Percentiles rank a stretch among this genome's conserved stretches.
phyloP scores from a whole-genome alignment of 2,113 vertebrate genomes.

The Fregetta grallaria region DNA sequence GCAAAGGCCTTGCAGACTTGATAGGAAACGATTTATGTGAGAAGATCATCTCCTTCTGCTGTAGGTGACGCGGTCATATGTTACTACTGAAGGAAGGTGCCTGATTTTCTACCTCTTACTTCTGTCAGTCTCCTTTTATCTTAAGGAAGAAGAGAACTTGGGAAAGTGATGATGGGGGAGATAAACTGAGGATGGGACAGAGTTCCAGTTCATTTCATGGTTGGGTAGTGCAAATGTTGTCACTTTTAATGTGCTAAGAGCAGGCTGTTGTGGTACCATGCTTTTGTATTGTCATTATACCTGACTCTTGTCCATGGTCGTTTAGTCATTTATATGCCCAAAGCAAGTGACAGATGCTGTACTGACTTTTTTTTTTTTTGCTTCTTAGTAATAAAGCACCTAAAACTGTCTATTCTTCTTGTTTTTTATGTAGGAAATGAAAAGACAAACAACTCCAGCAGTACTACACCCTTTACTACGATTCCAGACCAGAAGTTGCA shows the following conservation, averaged over 20 bases:
- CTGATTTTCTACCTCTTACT: background rate
- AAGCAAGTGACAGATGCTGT: background rate
- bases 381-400: background rate
- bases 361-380: background rate
- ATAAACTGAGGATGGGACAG: background rate
- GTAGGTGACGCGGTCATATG: background rate
- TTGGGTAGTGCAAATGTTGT: background rate
- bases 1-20: background rate
- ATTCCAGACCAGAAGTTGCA: rapidly evolving
- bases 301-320: background rate
- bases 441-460: background rate
- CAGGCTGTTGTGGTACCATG: background rate
- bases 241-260: background rate
- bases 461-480: rapidly evolving
- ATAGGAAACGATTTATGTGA: background rate
- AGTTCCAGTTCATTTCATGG: background rate
- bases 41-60: background rate
- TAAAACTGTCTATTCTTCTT: background rate
- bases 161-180: background rate
- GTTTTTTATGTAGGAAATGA: background rate
- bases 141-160: background rate
- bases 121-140: background rate
- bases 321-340: background rate
- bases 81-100: background rate
- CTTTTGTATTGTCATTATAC: background rate